Conservation (phyloP, 37 sponge, comb jelly and placozoan genomes). For the Chondrilla cf. caribensis region DNA sequence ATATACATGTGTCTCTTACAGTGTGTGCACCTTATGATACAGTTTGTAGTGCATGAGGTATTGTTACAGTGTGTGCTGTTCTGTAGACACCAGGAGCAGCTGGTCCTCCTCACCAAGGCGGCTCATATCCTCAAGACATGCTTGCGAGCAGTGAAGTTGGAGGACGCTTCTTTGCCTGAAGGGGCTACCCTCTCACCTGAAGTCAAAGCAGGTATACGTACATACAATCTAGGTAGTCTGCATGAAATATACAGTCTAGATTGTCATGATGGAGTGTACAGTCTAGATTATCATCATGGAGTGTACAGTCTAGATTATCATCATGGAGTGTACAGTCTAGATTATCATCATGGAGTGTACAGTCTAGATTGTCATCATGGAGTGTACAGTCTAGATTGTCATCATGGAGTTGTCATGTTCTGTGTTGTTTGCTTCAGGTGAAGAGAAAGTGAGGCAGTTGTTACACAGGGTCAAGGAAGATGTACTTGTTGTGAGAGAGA, state of each 20-base stretch:
- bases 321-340: too few relatives aligned
- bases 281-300: too few relatives aligned
- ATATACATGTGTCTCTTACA: too few relatives aligned
- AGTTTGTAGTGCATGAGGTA: too few relatives aligned
- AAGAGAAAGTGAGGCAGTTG: neutral
- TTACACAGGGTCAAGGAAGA: constrained; percentile 7
- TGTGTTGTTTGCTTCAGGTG: neutral
- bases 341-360: too few relatives aligned
- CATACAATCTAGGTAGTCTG: neutral
- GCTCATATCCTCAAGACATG: constrained; percentile 32
- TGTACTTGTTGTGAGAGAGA: neutral
- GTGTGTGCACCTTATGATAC: too few relatives aligned
- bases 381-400: too few relatives aligned
- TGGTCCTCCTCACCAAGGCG: constrained; percentile 66
- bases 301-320: too few relatives aligned
- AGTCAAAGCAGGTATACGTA: neutral
- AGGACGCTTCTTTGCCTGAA: constrained; percentile 17
- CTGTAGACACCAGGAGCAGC: constrained; percentile 59
- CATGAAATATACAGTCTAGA: neutral
- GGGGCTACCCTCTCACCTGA: neutral
- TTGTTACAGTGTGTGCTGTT: too few relatives aligned
- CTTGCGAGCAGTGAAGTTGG: constrained; percentile 37
- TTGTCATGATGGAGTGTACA: too few relatives aligned
- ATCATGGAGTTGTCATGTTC: too few relatives aligned
- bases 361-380: too few relatives aligned